phyloP scores from a whole-genome alignment of 2,888 invertebrate genomes.

The Acrocyrtus sp. region DNA sequence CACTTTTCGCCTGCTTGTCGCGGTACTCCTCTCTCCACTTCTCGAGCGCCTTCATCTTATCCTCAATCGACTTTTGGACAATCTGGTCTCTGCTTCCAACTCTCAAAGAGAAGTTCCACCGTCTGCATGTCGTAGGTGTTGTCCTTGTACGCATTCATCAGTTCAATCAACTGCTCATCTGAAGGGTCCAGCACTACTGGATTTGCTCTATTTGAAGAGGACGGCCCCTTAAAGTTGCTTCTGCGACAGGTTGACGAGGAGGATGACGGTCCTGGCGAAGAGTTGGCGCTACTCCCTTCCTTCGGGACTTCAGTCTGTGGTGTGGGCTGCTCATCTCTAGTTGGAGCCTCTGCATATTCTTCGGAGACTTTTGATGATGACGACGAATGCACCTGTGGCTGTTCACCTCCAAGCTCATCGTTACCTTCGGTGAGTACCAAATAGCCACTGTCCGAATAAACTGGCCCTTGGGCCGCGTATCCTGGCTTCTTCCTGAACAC shows the following conservation, averaged over 20 bases:
- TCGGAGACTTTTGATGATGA: no score
- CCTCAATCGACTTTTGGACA: constrained; percentile 85
- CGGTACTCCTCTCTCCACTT: constrained; percentile 83
- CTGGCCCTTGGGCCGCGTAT: constrained; percentile 8
- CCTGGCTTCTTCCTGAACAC: constrained; percentile 32
- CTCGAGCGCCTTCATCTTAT: constrained; percentile 80
- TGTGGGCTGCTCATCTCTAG: neutral
- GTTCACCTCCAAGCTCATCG: no score
- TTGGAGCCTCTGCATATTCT: neutral
- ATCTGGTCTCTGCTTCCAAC: constrained; percentile 89
- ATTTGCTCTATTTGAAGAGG: neutral
- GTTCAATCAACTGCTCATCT: constrained; percentile 81
- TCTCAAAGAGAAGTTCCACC: constrained; percentile 85
- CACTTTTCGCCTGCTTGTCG: neutral
- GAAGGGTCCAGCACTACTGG: constrained; percentile 45
- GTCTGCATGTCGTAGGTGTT: constrained; percentile 82
- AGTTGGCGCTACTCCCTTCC: no score
- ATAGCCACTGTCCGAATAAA: constrained; percentile 41
- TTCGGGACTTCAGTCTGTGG: neutral
- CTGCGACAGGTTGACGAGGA: no score
- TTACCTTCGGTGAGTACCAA: constrained; percentile 40
- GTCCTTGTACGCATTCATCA: constrained; percentile 89
- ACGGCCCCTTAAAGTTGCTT: neutral
- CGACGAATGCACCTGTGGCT: no score
- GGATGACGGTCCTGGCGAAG: no score